phyloP scores from a whole-genome alignment of 2,888 invertebrate genomes.

The Acholoe squamosa region DNA sequence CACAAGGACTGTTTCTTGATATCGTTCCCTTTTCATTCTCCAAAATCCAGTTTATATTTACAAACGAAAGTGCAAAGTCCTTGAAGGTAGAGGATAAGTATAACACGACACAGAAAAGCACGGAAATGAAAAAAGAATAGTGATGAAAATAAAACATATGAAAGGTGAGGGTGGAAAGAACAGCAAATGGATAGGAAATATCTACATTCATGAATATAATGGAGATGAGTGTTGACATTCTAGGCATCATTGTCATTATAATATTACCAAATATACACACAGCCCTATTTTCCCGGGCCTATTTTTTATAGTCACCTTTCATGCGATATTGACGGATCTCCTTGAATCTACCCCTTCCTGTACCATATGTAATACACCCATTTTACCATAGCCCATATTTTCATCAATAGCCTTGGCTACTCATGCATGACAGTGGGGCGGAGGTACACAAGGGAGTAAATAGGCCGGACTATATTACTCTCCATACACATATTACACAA shows the following conservation, averaged over 20 bases:
- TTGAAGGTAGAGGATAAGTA: no score
- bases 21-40: no score
- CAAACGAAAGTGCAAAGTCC: no score
- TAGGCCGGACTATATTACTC: slow-evolving; percentile 3
- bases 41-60: no score
- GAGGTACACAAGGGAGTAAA: slow-evolving; percentile 37
- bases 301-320: not conserved
- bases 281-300: no score
- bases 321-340: not conserved
- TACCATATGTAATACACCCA: slow-evolving; percentile 6
- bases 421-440: slow-evolving; percentile 13
- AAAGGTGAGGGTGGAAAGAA: no score
- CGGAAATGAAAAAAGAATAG: no score
- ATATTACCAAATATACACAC: not conserved
- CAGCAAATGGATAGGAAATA: not conserved
- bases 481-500: not conserved
- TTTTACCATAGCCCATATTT: not conserved
- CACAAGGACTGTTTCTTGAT: no score
- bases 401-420: not conserved
- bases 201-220: not conserved
- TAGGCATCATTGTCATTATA: not conserved
- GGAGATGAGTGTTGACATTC: not conserved
- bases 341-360: not conserved
- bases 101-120: no score
- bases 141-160: no score